Base-by-base conservation (phyloP, 1,140 invertebrate species). In the Pygmarrhopalites habei region DNA sequence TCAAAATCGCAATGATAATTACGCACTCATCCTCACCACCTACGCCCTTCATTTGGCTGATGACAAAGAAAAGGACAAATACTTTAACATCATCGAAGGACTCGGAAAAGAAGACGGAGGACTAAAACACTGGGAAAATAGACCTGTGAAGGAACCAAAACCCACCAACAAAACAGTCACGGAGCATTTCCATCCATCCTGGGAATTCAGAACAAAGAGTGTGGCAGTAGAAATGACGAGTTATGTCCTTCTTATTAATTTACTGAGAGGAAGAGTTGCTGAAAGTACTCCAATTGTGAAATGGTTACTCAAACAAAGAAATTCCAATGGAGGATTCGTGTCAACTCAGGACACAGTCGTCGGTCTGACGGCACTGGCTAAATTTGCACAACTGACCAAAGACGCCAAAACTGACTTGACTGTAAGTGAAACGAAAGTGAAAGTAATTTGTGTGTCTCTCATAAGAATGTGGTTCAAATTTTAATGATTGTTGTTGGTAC, bases 211-310 rank as follows among this genome's bases (percentile, higher is more conserved):
- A 14, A 60, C 41, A 7, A 30, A 60, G 23, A 86, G 86, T 12
- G 81, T 87, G 1, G 88, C 93, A 68, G 84, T 94, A 12, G 87
- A 91, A 74, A 91, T 92, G 77, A 90, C 91, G 0, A 82, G 90
- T 0, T 96, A 95, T 77, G 89, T 83, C 0, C 76, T 90, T 5
- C 75, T 87, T 1, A 82, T 82, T 1, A 82, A 89, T 71, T 69
- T 89, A 1, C 78, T 80, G 44, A 78, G 82, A 63, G 83, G 83
- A 60, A 77, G 87, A 1, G 73, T 83, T 2, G 76, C 81, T 26
- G 85, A 90, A 66, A 83, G 85, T 0, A 74, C 91, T n/a, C 86
- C 90, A 0, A 82, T 95, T 26, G 83, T 91, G 63, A 84, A 85
- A 51, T 95, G 90, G 87, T 77, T 98, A 0, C 81, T 93, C 25